Conservation (phyloP, 1,140 invertebrate genomes). For the Coenobita brevimanus region DNA sequence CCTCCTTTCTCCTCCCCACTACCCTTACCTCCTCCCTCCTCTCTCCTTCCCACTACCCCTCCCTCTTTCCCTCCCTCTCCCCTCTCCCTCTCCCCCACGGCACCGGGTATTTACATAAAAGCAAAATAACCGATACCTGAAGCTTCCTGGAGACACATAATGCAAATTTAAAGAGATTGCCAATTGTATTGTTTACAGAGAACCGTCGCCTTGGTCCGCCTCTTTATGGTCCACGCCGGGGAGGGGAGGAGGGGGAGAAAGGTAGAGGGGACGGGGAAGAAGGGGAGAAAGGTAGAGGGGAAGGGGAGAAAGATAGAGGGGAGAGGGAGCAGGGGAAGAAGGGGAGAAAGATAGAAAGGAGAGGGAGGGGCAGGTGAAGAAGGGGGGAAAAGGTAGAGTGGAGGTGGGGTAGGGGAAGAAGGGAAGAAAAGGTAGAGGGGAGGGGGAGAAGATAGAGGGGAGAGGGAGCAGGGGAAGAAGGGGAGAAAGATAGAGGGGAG, state of each 20-base stretch:
- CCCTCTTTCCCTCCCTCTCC: not conserved
- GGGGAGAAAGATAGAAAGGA: not conserved
- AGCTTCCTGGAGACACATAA: not conserved
- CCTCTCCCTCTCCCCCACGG: not conserved
- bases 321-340: no score
- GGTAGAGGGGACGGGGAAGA: no score
- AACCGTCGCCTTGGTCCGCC: not conserved
- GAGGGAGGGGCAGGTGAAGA: not conserved
- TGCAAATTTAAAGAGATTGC: conserved; percentile 22
- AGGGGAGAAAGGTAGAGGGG: no score
- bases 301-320: no score
- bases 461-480: not conserved
- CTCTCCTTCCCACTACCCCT: no score
- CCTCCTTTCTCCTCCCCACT: no score
- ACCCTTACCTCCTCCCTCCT: no score
- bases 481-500: not conserved
- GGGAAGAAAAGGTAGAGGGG: not conserved
- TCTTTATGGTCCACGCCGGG: not conserved
- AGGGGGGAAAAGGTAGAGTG: no score
- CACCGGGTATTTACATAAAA: conserved; percentile 22
- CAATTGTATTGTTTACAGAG: conserved; percentile 24
- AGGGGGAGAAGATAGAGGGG: not conserved
- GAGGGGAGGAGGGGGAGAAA: not conserved
- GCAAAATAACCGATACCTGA: not conserved
- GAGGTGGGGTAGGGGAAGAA: no score